Evolutionary conservation across 2,888 invertebrate species (phyloP), one percentile per base, ranked within the genome.

Genomic region (Stenchaetothrips biformis): DNA sequence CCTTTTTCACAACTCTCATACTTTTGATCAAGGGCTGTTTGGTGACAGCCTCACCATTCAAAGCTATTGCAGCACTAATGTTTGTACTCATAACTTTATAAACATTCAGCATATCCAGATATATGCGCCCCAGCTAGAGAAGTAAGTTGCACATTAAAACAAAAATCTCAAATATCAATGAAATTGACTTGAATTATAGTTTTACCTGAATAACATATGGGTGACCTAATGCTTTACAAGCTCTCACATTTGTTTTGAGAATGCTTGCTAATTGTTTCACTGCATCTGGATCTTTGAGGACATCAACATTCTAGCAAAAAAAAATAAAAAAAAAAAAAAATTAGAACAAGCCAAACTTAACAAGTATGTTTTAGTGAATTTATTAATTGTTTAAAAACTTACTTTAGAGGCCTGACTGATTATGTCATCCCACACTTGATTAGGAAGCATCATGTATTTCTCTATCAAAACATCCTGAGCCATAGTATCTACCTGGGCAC

Each of bases 1-100:
- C 99, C 87, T 98, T 98, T 87, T 99, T 99, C 77, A 99, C 98
- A 83, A 98, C 97, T 85, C 98, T 91, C 98, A 99, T 99, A 85
- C 95, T 94, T 88, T 98, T 97, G 83, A 99, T 98, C 81, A 99
- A 90, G 9, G 98, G 98, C 87, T 98, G 99, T 87, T 98, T 98
- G 82, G 97, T 97, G n/a, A 99, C 98, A 84, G 91, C 92, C 85
- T 98, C 97, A 78, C 99, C 99, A 88, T 99, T 97, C 81, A 96
- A 88, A 81, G 95, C 92, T 85, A 99, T 98, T 74, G 98, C 97
- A 86, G 94, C 93, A 84, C 94, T 95, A 86, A 98, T 97, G 88
- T 97, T 97, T 87, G 95, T 95, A 82, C 96, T 96, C 92, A 96
- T 96, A 83, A 88, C 88, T 91, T 99, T 99, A 89, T 99, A 99